These are phyloP conservation scores for Astreopora myriophthalma DNA, from an alignment of 64 coral and sea anemone species.

Conservation along the genomic window DNA sequence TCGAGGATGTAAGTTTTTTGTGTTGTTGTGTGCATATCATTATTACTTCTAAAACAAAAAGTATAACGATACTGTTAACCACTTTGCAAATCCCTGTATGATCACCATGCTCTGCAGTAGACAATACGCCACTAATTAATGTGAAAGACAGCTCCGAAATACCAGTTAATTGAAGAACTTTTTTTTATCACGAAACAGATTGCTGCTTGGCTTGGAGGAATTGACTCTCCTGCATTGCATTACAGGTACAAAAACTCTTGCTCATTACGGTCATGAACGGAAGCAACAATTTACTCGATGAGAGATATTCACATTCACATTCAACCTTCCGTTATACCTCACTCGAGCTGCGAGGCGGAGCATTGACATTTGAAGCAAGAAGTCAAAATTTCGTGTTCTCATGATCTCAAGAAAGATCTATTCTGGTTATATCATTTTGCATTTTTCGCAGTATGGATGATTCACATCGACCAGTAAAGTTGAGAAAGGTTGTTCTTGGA, in stretches of 20 bases:
- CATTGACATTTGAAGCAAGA: too few species aligned
- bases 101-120: too few species aligned
- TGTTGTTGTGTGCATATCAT: too few species aligned
- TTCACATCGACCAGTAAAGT: constrained; percentile 89
- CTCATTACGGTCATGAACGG: neutral
- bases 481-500: constrained; percentile 91
- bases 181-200: constrained; percentile 43
- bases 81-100: too few species aligned
- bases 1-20: constrained; percentile 89
- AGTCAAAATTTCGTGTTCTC: too few species aligned
- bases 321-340: too few species aligned
- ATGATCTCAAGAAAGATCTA: too few species aligned
- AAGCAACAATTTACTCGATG: neutral
- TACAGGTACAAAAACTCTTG: constrained; percentile 67
- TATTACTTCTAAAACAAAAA: too few species aligned
- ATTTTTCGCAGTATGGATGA: constrained; percentile 89
- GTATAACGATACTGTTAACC: too few species aligned
- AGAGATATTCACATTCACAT: neutral
- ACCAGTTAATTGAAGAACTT: neutral
- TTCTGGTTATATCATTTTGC: neutral
- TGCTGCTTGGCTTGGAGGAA: constrained; percentile 87
- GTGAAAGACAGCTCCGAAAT: too few species aligned
- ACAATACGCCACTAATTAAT: too few species aligned
- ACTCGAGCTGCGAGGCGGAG: too few species aligned
- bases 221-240: constrained; percentile 82